These are phyloP conservation scores for Zapus hudsonius DNA, from an alignment of 2,113 vertebrate species.

Conservation along the genomic window DNA sequence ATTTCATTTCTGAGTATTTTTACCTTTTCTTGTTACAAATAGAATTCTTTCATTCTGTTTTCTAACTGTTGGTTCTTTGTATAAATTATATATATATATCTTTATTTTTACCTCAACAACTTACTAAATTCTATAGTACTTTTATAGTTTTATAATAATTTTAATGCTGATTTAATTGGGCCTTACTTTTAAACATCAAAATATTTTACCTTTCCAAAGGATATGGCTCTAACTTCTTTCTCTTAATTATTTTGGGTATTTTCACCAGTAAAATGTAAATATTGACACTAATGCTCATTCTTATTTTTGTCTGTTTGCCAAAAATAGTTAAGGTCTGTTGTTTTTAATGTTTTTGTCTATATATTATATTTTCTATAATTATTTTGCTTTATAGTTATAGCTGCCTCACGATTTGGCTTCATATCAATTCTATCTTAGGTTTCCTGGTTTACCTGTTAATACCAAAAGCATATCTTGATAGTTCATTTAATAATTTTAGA, in stretches of 20 bases:
- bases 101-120: background rate
- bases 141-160: background rate
- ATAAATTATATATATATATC: background rate
- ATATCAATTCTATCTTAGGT: background rate
- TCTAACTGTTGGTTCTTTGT: background rate
- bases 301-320: background rate
- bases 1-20: background rate
- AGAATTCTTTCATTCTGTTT: background rate
- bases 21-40: background rate
- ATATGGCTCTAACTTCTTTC: background rate
- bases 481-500: background rate
- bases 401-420: background rate
- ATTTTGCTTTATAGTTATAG: background rate
- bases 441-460: background rate
- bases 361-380: background rate
- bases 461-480: background rate
- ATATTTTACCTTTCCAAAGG: background rate
- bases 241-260: background rate
- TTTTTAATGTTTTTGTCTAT: background rate
- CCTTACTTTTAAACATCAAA: no score
- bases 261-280: background rate
- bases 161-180: background rate
- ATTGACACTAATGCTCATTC: background rate
- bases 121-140: background rate
- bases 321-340: background rate